Base-by-base conservation (phyloP, 92 coral and sea anemone genomes). In the Muricea muricata region DNA sequence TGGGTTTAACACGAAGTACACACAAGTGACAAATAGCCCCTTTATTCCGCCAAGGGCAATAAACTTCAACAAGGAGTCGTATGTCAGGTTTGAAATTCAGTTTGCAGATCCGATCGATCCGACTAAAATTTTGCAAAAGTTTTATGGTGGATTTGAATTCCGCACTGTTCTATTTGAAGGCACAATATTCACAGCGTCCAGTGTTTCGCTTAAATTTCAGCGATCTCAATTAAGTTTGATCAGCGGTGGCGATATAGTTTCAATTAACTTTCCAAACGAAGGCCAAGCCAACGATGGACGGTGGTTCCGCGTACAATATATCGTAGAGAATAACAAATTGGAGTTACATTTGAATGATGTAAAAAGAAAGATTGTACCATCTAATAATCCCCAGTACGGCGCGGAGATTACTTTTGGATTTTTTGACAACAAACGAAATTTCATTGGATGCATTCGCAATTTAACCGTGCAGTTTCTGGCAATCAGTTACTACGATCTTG, bases 361-460 rank as follows among this genome's bases (percentile, higher is more conserved):
- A 1, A 23, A 5, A 58, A 35, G 13, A 6, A 20, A 8, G 24
- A 78, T 78, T 20, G 58, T 1, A 8, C 83, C 83, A 2, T 10
- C 55, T 5, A 56, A 78, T 63, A 17, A 25, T 9, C 83, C 83
- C 8, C 71, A 78, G 32, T 78, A 56, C 33, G 83, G 83, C 14
- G 35, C 29, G 1, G 18, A 10, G 1, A 78, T 78, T 11, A 0
- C 21, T 6, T 78, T 6, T 56, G 83, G 83, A 6, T 56, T 52
- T 25, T 61, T 29, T 45, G 13, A 56, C 21, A 55, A 78, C 50
- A 39, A 55, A n/a, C 28, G 0, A 26, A 20, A 31, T 41, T 78
- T 78, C 28, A 78, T 78, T 78, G 83, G 83, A n/a, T 78, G 83
- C 41, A 56, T 78, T 33, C 83, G 83, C 12, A 57, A 58, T 33